Evolutionary conservation across 1,140 invertebrate genomes (phyloP).

Genomic region (Goniozus legneri): DNA sequence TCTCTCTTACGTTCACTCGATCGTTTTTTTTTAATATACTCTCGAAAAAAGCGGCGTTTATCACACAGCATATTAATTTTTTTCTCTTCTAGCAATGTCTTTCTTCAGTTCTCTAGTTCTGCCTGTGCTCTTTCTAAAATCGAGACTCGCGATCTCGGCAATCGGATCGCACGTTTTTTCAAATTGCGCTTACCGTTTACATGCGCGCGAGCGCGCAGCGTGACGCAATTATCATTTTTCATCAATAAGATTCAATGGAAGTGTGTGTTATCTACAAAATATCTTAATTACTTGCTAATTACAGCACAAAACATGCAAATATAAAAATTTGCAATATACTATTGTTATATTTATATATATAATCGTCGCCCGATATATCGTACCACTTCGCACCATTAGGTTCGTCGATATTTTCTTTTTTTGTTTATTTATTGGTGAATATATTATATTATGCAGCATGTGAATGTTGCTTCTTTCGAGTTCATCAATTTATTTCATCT

Average conservation of each 20-base stretch:
- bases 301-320: conserved; percentile 55
- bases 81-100: not conserved
- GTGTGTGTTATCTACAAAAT: conserved; percentile 52
- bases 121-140: conserved; percentile 33
- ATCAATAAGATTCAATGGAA: conserved; percentile 49
- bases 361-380: conserved; percentile 43
- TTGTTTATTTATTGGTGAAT: conserved; percentile 14
- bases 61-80: not conserved
- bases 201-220: no score
- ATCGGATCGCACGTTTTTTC: no score
- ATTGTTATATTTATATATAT: conserved; percentile 46
- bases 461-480: conserved; percentile 17
- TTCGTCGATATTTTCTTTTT: conserved; percentile 30
- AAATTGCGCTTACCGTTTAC: no score
- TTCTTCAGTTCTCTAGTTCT: conserved; percentile 20
- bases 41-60: not conserved
- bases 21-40: no score
- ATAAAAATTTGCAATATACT: conserved; percentile 53
- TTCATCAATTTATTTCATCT: not conserved
- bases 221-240: no score
- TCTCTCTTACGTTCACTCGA: conserved; percentile 1
- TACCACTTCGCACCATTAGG: conserved; percentile 32
- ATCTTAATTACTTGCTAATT: conserved; percentile 55
- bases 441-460: conserved; percentile 40
- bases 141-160: conserved; percentile 22